These are phyloP conservation scores for Folsomia candida DNA, from an alignment of 2,888 invertebrate species.

Conservation along the genomic window DNA sequence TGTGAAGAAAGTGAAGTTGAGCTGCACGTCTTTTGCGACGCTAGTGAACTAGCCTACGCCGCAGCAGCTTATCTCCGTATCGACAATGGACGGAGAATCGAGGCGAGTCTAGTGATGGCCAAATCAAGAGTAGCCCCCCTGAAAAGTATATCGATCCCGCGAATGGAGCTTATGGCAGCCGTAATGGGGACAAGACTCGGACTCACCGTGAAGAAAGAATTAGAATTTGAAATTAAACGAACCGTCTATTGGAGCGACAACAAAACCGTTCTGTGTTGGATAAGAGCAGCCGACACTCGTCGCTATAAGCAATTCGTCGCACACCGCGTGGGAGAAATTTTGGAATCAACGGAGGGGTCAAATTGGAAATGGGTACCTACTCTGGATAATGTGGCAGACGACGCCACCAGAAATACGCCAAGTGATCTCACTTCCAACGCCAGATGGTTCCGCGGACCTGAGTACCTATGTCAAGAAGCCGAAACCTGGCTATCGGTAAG, in stretches of 20 bases:
- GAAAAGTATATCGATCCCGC: neutral
- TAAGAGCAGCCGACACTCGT: too few relatives aligned
- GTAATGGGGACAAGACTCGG: neutral
- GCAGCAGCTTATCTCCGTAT: neutral
- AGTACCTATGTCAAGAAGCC: conserved; percentile 23
- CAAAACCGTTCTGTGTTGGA: conserved; percentile 34
- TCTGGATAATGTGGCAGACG: conserved; percentile 37
- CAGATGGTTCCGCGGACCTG: conserved; percentile 41
- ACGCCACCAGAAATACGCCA: conserved; percentile 23
- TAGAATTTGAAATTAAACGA: conserved; percentile 4
- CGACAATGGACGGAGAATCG: neutral
- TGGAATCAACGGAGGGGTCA: conserved; percentile 16
- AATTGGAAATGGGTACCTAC: conserved; percentile 42
- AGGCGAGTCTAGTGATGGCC: too few relatives aligned
- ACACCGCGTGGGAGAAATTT: conserved; percentile 42
- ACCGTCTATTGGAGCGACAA: conserved; percentile 36
- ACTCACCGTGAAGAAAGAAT: neutral
- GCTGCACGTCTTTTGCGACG: too few relatives aligned
- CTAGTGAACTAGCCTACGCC: too few relatives aligned
- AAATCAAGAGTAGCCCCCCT: too few relatives aligned
- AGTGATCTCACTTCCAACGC: neutral
- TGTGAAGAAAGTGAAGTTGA: neutral
- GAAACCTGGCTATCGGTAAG: conserved; percentile 28
- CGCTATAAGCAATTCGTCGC: conserved; percentile 37
- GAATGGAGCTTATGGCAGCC: neutral